A percentile compares a stretch with the other conserved stretches of the same genome.
Conservation (phyloP, 2,113 vertebrate species). For the Prolemur simus region DNA sequence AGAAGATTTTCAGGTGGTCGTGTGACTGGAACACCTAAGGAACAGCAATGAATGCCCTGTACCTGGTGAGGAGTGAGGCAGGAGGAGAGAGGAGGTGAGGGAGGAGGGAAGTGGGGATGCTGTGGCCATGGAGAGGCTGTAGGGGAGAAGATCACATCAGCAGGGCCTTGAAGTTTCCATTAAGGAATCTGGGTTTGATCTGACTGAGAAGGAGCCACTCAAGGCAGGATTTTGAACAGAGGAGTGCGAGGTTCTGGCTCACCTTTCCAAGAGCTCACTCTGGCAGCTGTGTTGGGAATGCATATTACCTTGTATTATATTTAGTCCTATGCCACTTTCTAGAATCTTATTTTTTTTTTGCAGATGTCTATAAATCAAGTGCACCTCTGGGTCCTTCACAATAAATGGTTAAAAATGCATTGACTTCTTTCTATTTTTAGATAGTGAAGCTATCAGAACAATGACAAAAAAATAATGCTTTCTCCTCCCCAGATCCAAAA, state of each 20-base stretch:
- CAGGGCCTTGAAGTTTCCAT: neutral
- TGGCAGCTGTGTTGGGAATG: neutral
- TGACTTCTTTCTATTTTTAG: constrained; percentile 26
- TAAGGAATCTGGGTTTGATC: neutral
- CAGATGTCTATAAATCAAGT: neutral
- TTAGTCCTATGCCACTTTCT: neutral
- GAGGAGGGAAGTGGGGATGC: neutral
- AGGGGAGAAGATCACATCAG: neutral
- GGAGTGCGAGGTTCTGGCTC: neutral
- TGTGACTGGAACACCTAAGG: neutral
- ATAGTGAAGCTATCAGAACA: neutral
- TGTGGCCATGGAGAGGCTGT: neutral
- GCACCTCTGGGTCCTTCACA: neutral
- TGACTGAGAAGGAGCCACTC: neutral
- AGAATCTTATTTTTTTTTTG: constrained; percentile 29
- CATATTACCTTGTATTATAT: neutral
- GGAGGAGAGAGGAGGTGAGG: neutral
- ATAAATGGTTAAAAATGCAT: constrained; percentile 9
- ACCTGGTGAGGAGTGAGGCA: neutral
- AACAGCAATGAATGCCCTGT: neutral
- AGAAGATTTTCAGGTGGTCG: neutral
- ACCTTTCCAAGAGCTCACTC: neutral
- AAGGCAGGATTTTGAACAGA: neutral
- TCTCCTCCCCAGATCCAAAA: neutral
- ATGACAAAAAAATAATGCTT: neutral